Base-by-base conservation (phyloP, 2,888 invertebrate genomes). In the Tipula unca region DNA sequence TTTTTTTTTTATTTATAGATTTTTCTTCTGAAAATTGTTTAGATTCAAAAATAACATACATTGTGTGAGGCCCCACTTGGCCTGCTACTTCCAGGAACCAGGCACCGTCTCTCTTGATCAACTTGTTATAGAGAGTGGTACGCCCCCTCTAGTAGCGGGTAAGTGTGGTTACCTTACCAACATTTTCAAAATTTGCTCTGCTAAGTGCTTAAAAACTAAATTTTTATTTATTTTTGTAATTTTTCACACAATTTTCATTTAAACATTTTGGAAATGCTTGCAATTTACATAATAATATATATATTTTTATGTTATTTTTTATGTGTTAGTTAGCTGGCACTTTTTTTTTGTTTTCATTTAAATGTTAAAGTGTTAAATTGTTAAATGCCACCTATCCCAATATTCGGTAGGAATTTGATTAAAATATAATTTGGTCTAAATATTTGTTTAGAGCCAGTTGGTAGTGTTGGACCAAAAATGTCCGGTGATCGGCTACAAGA, bases 401-500 rank as follows among this genome's bases (percentile, higher is more conserved):
- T 69, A 69, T 69, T 69, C 25, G 69, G 10, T 20, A 25, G 10
- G 25, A 69, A 69, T 69, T 69, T 20, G 25, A 25, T 69, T 25
- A 69, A 10, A 20, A 69, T 25, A 25, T 25, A 69, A 69, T 25
- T 25, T 3, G 69, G 20, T 20, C 54, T 85, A 86, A 86, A 29
- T 83, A 32, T 84, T 17, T 29, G 87, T 88, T 84, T 91, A 94
- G 94, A 94, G 89, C 94, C 94, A 10, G 93, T 94, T 87, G 94
- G 94, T 89, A 94, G 94, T 89, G 93, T 94, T 87, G 92, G 93
- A 87, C 94, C 94, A 86, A 93, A 93, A 89, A 91, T 94, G 88
- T 92, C 93, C 1, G 90, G 91, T 2, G 90, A 90, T 91, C 92
- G 92, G 87, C 91, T 93, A 87, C 92, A 93, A 90, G 92, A 93